A percentile compares a stretch with the other conserved stretches of the same genome.
phyloP scores from a whole-genome alignment of 2,797 vertebrate species.

The Alca torda region DNA sequence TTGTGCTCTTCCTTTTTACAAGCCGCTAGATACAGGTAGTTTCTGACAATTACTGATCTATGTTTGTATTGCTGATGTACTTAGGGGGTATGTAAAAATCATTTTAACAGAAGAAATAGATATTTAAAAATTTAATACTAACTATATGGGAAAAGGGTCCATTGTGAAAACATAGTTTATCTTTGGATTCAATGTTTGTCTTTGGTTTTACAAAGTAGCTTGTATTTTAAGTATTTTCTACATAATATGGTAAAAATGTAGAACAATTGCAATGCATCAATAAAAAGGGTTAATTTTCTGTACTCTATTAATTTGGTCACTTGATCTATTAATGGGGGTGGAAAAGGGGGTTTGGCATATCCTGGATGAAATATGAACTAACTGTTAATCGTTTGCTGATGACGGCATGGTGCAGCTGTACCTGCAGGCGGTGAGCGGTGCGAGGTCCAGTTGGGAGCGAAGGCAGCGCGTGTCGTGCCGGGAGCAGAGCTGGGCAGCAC shows the following conservation, averaged over 20 bases:
- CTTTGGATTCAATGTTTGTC: slow-evolving; percentile 89
- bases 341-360: too few species aligned
- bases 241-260: slow-evolving; percentile 87
- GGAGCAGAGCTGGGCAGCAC: neutral
- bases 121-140: slow-evolving; percentile 89
- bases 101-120: slow-evolving; percentile 87
- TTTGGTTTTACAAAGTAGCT: slow-evolving; percentile 91
- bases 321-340: neutral
- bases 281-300: slow-evolving; percentile 88
- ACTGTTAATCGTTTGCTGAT: neutral
- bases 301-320: slow-evolving; percentile 65
- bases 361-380: too few species aligned
- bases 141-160: slow-evolving; percentile 86
- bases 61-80: slow-evolving; percentile 87
- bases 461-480: fast-evolving
- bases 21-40: slow-evolving; percentile 82
- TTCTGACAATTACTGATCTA: slow-evolving; percentile 84
- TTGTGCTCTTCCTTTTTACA: slow-evolving; percentile 82
- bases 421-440: fast-evolving
- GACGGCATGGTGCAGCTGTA: fast-evolving
- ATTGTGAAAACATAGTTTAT: slow-evolving; percentile 88
- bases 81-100: slow-evolving; percentile 87
- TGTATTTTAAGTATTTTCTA: slow-evolving; percentile 91
- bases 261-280: slow-evolving; percentile 86
- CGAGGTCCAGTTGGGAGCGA: fast-evolving